Conservation (phyloP, 2,113 vertebrate genomes). For the Rhinoderma darwinii region DNA sequence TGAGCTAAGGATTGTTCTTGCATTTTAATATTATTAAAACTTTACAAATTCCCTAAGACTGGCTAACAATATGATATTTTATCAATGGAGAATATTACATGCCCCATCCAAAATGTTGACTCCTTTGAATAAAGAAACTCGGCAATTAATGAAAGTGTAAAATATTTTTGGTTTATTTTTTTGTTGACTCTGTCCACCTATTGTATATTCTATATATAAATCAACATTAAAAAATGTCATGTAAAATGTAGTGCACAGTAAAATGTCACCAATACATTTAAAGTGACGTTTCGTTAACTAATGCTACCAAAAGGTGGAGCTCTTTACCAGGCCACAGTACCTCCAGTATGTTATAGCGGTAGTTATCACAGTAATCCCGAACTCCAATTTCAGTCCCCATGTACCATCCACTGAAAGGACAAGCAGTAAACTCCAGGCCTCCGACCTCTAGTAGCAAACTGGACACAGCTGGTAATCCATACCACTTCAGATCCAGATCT, state of each 20-base stretch:
- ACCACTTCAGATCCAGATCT: slow-evolving; percentile 94
- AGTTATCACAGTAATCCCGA: slow-evolving; percentile 94
- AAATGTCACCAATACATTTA: neutral
- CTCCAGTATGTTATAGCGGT: slow-evolving; percentile 96
- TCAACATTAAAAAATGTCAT: neutral
- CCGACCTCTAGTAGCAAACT: slow-evolving; percentile 97
- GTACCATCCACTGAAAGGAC: slow-evolving; percentile 98
- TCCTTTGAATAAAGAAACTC: neutral
- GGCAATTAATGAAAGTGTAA: neutral
- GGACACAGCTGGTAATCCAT: slow-evolving; percentile 89
- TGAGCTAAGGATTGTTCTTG: too few relatives aligned
- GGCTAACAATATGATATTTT: neutral
- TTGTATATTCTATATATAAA: neutral
- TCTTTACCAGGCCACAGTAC: slow-evolving; percentile 69
- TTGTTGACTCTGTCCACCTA: neutral
- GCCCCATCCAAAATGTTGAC: neutral
- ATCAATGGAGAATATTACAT: neutral
- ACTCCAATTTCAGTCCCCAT: slow-evolving; percentile 99
- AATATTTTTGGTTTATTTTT: neutral
- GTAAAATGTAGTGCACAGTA: neutral
- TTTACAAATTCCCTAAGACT: too few relatives aligned
- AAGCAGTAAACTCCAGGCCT: slow-evolving; percentile 91
- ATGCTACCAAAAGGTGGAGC: slow-evolving; percentile 56
- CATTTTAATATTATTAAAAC: too few relatives aligned
- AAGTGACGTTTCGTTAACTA: neutral